Evolutionary conservation across 2,113 vertebrate genomes (phyloP).

Genomic region (Scomber colias): DNA sequence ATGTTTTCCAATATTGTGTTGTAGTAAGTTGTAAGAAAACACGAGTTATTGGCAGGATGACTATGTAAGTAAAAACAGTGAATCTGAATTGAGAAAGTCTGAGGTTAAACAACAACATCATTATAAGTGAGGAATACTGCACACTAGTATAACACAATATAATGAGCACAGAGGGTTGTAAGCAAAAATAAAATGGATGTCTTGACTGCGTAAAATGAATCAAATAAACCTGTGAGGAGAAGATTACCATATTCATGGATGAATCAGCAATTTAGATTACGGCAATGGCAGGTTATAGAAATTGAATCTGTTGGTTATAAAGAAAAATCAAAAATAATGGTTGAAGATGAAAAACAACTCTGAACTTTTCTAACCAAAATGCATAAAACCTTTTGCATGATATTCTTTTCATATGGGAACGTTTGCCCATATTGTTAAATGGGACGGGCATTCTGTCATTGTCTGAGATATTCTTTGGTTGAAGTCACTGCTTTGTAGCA

Average conservation of each 20-base stretch:
- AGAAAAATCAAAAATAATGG: not conserved
- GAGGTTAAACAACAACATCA: too few species aligned
- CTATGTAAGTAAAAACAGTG: not conserved
- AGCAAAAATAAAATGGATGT: not conserved
- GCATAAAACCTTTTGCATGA: constrained; percentile 2
- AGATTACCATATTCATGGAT: not conserved
- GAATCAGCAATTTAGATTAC: not conserved
- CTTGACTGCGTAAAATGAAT: not conserved
- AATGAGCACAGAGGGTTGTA: not conserved
- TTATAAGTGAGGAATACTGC: too few species aligned
- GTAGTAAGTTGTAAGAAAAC: constrained; percentile 5
- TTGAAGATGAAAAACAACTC: not conserved
- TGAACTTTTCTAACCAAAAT: not conserved
- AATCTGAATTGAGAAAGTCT: not conserved
- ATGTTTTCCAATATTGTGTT: constrained; percentile 22
- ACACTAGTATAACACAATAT: not conserved
- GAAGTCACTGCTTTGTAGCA: constrained; percentile 27
- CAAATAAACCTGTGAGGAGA: not conserved
- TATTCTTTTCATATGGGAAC: not conserved
- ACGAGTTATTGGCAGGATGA: not conserved
- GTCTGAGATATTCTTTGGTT: constrained; percentile 5
- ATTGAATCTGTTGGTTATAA: not conserved
- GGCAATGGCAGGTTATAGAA: not conserved
- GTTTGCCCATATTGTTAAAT: not conserved
- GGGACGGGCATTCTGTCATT: constrained; percentile 55